Base-by-base conservation (phyloP, 2,888 invertebrate species). In the Dermolepida albohirtum region DNA sequence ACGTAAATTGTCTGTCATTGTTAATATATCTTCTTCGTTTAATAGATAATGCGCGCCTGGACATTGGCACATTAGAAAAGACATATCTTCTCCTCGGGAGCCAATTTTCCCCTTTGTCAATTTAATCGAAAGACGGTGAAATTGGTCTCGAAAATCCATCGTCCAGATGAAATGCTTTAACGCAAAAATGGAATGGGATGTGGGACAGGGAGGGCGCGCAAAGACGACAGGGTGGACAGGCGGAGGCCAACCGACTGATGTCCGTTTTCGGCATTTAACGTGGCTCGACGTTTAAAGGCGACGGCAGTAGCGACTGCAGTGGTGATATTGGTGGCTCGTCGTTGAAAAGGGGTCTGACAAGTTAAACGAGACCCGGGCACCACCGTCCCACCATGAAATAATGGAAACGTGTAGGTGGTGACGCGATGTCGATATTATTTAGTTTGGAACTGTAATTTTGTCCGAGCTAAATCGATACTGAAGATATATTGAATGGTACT, bases 41-140 rank as follows among this genome's bases (percentile, higher is more conserved):
- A 34, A 34, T 34, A 34, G 8, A 1, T 6, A 10, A 34, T 34
- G 10, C 6, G 34, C 1, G 10, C 6, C 34, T 34, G 34, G 34
- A 34, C 34, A 5, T 34, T 34, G 5, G 34, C 34, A 34, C 34
- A 34, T 34, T 34, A 34, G 34, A 34, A 34, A 7, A 34, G 34
- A 34, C 34, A 34, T 34, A 12, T 47, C 59, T 59, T 44, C 34
- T 44, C 27, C 27, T 11, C 12, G 44, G 17, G 44, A 4, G 59
- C 44, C 44, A 59, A 59, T 59, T 59, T 59, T 59, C 44, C 47
- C 59, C 59, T 12, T 59, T 47, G 59, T 59, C 59, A 29, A 47
- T 57, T 44, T 59, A 59, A 59, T 47, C 44, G 59, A 59, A 59
- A 14, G 59, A 47, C 47, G 47, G 27, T 22, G 59, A 59, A 47